Conservation (phyloP, 2,888 invertebrate genomes). For the Drosophila recens region DNA sequence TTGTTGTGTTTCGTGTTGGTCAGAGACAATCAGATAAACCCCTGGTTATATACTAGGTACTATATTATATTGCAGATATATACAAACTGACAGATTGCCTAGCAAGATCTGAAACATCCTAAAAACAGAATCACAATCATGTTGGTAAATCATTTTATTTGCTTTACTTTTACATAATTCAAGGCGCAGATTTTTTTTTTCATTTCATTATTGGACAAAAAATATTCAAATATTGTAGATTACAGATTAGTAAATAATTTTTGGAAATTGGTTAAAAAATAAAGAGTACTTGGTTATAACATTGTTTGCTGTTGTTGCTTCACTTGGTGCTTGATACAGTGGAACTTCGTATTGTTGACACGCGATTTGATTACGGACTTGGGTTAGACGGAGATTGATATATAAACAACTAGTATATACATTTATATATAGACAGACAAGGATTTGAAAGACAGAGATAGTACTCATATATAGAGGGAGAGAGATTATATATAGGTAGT, state of each 20-base stretch:
- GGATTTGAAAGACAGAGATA: constrained; percentile 26
- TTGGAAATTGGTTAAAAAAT: constrained; percentile 44
- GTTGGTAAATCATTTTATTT: constrained; percentile 46
- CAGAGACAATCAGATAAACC: constrained; percentile 17
- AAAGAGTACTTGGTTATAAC: constrained; percentile 37
- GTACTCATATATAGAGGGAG: constrained; percentile 43
- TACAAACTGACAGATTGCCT: constrained; percentile 39
- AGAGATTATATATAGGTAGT: constrained; percentile 34
- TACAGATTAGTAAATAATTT: constrained; percentile 66
- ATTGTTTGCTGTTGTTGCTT: constrained; percentile 27
- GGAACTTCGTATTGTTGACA: constrained; percentile 35
- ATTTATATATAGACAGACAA: constrained; percentile 23
- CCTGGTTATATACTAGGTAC: constrained; percentile 38
- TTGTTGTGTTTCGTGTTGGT: constrained; percentile 13
- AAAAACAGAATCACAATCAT: constrained; percentile 28
- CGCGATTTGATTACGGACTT: constrained; percentile 47
- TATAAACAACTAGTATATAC: constrained; percentile 56
- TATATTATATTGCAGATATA: constrained; percentile 20
- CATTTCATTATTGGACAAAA: constrained; percentile 10
- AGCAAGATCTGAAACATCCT: constrained; percentile 3
- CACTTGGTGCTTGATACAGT: constrained; percentile 27
- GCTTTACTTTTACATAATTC: constrained; percentile 39
- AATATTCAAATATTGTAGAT: constrained; percentile 40
- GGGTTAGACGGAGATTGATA: constrained; percentile 48
- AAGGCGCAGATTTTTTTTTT: constrained; percentile 9